Evolutionary conservation across 1,140 invertebrate species (phyloP), one percentile per base, ranked within the genome.

Genomic region (Portunus trituberculatus): DNA sequence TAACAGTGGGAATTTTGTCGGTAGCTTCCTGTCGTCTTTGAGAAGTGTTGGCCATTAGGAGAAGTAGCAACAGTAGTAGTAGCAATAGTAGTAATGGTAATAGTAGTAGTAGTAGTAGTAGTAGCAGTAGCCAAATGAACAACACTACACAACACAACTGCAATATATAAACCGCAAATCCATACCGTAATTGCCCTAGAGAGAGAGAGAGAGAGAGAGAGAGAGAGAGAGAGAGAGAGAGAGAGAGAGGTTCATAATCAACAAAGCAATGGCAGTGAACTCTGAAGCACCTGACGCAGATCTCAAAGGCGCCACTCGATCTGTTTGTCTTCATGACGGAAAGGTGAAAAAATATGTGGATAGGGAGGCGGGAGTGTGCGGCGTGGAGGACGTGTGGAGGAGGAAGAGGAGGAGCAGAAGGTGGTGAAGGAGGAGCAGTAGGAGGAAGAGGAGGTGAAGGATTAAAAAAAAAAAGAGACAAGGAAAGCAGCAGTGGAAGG

Each of bases 181-280:
- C n/a, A n/a, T 76, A 20, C 67, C 20, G 12, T 76, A 25, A n/a
- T 76, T 76, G 67, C 20, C 67, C 67, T 39, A 76, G 67, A 76
- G 67, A 76, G 67, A 76, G 67, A 76, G 67, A 76, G 67, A 76
- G 67, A 76, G 67, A 76, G 67, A 76, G 67, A 76, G 67, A 76
- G 67, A 76, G 67, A 76, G 67, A 76, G 67, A 76, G 67, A 76
- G 67, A 76, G 67, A 76, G 67, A 76, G 67, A 76, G 67, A 76
- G 67, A 76, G 67, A 76, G 67, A n/a, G 20, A 59, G 52, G 16
- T 59, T 59, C 52, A n/a, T 76, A 76, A 76, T n/a, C 67, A 76
- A 76, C 67, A 76, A 76, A 76, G 67, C 67, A 76, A 20, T n/a
- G 67, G 20, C 67, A 76, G 67, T 76, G 67, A 76, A 76, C 67